Base-by-base conservation (phyloP, 2,888 invertebrate genomes). In the Callyntrura guangdongensis region DNA sequence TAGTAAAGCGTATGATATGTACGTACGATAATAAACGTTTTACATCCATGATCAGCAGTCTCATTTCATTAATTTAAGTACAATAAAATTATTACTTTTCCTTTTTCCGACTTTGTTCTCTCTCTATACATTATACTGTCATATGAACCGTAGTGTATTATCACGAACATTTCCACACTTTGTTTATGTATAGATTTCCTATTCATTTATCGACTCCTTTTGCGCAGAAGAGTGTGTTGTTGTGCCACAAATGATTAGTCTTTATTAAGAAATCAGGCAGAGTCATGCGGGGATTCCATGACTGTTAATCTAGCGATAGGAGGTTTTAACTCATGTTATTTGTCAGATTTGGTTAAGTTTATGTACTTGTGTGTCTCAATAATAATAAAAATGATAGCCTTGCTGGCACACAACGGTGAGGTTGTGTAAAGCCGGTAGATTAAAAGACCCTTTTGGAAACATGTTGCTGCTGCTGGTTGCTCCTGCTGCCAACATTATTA, bases 1-100 rank as follows among this genome's bases (percentile, higher is more conserved):
- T 94, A 96, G 96, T 94, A 96, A 96, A 94, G 96, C 96, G 93
- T 93, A 93, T 92, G 93, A 93, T 81, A 92, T 93, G 93, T 93
- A 93, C 92, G 93, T 93, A 89, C 86, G 56, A 89, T 89, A 82
- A 83, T 67, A 22, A 61, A 27, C 56, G 77, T 86, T 86, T 86
- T 86, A 49, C 17, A 20, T 25, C 67, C 47, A 64, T 83, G 56
- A n/a, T 49, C 67, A 56, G 53, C 82, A 53, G 72, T 56, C 49
- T 79, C 81, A 82, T 82, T 85, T 69, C 36, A 74, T 47, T 59
- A 56, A 36, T 74, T 74, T 67, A 22, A 22, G 25, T n/a, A 27
- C 49, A 49, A n/a, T n/a, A 17, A 4, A 14, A 74, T 47, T 84
- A 11, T 86, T 56, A 45, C 8, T 61, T 25, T 25, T 22, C 74